Percentiles rank a stretch among this genome's conserved stretches.
Evolutionary conservation across 2,888 invertebrate genomes (phyloP).

Genomic region (Lacanobia oleracea): DNA sequence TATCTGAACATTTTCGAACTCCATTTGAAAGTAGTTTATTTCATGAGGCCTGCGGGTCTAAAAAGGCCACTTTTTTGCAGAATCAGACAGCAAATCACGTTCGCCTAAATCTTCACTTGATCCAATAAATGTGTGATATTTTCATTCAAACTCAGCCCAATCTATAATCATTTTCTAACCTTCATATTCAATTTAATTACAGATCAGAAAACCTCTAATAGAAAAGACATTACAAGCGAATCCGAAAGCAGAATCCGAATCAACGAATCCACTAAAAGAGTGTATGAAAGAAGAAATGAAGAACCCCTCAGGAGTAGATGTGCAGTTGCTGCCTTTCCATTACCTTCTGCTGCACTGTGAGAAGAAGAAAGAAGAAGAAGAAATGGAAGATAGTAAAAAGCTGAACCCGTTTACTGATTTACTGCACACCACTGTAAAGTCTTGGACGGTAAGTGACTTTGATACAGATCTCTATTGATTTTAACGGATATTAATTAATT

Average conservation of each 20-base stretch:
- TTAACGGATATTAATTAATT: neutral
- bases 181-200: constrained; percentile 37
- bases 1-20: neutral
- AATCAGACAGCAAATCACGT: too few species aligned
- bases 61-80: too few species aligned
- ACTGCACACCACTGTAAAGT: constrained; percentile 72
- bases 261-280: constrained; percentile 57
- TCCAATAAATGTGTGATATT: too few species aligned
- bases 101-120: too few species aligned
- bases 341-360: constrained; percentile 70
- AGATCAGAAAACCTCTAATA: constrained; percentile 81
- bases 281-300: constrained; percentile 64
- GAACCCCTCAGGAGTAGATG: constrained; percentile 58
- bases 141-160: too few species aligned
- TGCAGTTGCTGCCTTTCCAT: constrained; percentile 65
- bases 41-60: too few species aligned
- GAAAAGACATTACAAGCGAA: constrained; percentile 73
- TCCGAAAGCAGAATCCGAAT: constrained; percentile 58
- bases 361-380: constrained; percentile 62
- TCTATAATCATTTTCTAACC: neutral
- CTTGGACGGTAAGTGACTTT: constrained; percentile 80
- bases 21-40: neutral
- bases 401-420: constrained; percentile 76
- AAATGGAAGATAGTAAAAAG: constrained; percentile 39
- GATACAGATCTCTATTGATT: neutral